Evolutionary conservation across 2,797 vertebrate genomes (phyloP), one percentile per base, ranked within the genome.

Genomic region (Phalanger gymnotis): DNA sequence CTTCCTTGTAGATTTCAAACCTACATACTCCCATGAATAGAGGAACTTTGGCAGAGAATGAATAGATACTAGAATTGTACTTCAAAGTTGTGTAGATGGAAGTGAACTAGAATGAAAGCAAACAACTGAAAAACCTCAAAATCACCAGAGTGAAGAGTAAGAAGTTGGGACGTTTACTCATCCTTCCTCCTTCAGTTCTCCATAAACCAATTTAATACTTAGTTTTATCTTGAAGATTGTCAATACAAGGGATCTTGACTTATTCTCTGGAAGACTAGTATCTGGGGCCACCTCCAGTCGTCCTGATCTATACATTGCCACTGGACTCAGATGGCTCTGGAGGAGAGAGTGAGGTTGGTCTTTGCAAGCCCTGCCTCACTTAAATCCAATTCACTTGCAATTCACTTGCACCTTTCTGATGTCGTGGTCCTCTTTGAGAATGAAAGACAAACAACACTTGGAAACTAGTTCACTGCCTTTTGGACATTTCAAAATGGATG

Each of bases 1-100:
- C 89, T 31, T 94, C 40, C 91, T 91, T 95, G 30, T 14, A 92
- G 51, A 94, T 73, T 92, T 73, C 19, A 91, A 58, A 92, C 73
- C 55, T 92, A 54, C 55, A 94, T 66, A 27, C 51, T 96, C 58
- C 87, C 22, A 40, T 0, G 0, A 56, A 14, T 30, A n/a, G 93
- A 91, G 54, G 9, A 54, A 97, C 91, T 90, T 93, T 57, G 57
- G 2, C 31, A 11, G 0, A 0, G 73, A 93, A 81, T 1, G 51
- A 61, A 30, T 52, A 94, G 57, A 94, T 92, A 31, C 53, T 55
- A 40, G 58, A 34, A 25, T 53, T 51, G 96, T 95, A 95, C 3
- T 19, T 53, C 5, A 52, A 90, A 11, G 30, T 90, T 91, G 28
- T 90, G 19, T 93, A 11, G 58, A 55, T 90, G 6, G 94, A 34